Evolutionary conservation across 1,140 invertebrate species (phyloP).

Genomic region (Agraylea sexmaculata): DNA sequence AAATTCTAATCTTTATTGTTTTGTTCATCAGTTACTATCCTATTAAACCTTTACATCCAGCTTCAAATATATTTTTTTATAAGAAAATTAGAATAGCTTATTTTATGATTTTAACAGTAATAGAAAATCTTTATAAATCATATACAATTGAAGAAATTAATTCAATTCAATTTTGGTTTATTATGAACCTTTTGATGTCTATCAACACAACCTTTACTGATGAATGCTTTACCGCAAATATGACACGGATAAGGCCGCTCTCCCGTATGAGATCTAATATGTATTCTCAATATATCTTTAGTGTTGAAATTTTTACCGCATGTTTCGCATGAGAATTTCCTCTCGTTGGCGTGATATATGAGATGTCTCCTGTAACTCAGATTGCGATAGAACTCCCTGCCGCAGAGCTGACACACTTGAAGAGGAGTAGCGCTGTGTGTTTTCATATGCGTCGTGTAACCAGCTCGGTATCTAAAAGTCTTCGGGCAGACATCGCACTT

Average conservation of each 20-base stretch:
- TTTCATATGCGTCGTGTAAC: conserved; percentile 35
- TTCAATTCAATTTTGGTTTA: conserved; percentile 7
- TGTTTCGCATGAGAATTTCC: conserved; percentile 38
- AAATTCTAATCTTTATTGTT: conserved; percentile 12
- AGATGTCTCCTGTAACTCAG: conserved; percentile 33
- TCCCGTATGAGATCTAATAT: conserved; percentile 62
- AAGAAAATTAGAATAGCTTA: too few relatives aligned
- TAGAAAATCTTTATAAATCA: not conserved
- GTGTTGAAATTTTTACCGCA: conserved; percentile 42
- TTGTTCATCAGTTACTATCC: too few relatives aligned
- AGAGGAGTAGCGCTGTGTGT: conserved; percentile 35
- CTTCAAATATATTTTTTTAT: too few relatives aligned
- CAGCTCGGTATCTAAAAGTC: conserved; percentile 38
- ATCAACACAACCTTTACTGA: conserved; percentile 35
- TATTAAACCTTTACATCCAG: too few relatives aligned
- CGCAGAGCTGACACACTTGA: conserved; percentile 37
- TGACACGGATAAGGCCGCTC: conserved; percentile 48
- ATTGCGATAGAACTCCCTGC: conserved; percentile 34
- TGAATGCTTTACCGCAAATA: conserved; percentile 40
- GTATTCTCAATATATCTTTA: conserved; percentile 49
- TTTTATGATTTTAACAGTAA: too few relatives aligned
- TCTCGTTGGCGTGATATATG: conserved; percentile 36
- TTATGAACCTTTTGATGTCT: conserved; percentile 28
- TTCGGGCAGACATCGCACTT: conserved; percentile 44
- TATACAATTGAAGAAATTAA: not conserved